Evolutionary conservation across 2,797 vertebrate genomes (phyloP).

Genomic region (Anomalospiza imberbis): DNA sequence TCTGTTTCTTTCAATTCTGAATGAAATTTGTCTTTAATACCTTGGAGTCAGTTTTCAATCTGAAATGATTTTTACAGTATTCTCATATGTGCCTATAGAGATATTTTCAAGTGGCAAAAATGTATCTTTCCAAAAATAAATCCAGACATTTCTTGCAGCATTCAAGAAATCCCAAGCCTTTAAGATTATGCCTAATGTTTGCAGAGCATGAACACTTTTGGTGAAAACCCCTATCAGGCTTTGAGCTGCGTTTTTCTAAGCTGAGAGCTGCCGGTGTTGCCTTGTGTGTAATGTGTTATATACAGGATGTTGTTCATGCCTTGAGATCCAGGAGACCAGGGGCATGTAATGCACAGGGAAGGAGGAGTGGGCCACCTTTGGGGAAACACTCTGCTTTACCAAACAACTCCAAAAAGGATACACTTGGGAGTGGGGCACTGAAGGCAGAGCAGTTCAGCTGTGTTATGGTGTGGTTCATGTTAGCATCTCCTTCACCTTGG

Average conservation of each 20-base stretch:
- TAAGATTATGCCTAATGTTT: neutral
- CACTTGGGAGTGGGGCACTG: neutral
- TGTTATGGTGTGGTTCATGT: fast-evolving
- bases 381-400: neutral
- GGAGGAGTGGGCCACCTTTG: neutral
- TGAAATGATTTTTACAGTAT: neutral
- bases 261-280: neutral
- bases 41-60: neutral
- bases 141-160: neutral
- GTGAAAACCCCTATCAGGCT: neutral
- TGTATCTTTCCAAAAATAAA: neutral
- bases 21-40: neutral
- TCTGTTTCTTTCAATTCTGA: neutral
- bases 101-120: neutral
- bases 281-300: neutral
- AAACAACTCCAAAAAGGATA: neutral
- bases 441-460: neutral
- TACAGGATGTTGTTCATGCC: neutral
- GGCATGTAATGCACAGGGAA: neutral
- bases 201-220: neutral
- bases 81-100: neutral
- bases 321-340: neutral
- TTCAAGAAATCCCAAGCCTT: neutral
- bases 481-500: neutral
- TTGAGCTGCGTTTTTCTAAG: neutral